Evolutionary conservation across 37 sponge, comb jelly and placozoan species (phyloP), one percentile per base, ranked within the genome.

Genomic region (Haliclona indistincta): DNA sequence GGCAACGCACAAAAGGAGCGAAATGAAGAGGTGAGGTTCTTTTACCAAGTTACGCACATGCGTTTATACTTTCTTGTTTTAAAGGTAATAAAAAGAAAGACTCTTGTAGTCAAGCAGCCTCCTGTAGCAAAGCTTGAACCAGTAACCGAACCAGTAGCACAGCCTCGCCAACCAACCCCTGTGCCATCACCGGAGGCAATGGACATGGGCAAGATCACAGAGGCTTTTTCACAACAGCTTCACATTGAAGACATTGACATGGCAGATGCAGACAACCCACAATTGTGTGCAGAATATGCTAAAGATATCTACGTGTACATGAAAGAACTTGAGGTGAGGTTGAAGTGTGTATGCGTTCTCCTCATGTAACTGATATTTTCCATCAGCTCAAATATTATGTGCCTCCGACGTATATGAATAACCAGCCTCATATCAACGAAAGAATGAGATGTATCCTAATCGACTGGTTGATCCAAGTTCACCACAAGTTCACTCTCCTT

Each of bases 391-490:
- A 76, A 58, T 91, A 73, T 64, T 79, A 85, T 54, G 87, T 97
- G 2, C 70, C 82, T 47, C 70, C 84, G 10, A 79, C 68, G 39
- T 97, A 88, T 78, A 51, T 97, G 72, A 39, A 38, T 3, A 47
- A 62, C n/a, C 96, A 97, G 47, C 67, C 88, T 10, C 80, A 91
- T 17, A 85, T 97, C 36, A 94, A 84, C 35, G 86, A 85, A 30
- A 81, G 77, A 53, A 97, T 97, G 97, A 77, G 97, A 68, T 55
- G 68, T 32, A 97, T 97, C 51, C 77, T 97, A 32, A 77, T 97
- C 17, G 97, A 97, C 63, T 97, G 97, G 97, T 79, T 97, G 25
- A 85, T 97, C 36, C 94, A 94, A 66, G 97, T 97, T 44, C 97
- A 97, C 43, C 74, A 78, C 43, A 84, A 76, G 66, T 97, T 94